Evolutionary conservation across 2,888 invertebrate genomes (phyloP).

Genomic region (Orchesellides sinensis): DNA sequence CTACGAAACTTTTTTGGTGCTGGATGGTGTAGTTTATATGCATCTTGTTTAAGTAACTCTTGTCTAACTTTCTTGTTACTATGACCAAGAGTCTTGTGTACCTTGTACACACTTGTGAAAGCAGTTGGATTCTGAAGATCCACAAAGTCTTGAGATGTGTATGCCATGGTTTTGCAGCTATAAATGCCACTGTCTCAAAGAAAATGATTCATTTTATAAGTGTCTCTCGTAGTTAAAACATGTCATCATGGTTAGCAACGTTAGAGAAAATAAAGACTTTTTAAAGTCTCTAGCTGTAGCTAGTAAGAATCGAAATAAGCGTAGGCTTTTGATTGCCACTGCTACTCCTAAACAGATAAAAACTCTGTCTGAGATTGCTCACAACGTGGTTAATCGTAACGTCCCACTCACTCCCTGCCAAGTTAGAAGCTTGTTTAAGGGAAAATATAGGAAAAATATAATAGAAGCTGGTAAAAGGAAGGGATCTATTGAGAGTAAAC

Average conservation of each 20-base stretch:
- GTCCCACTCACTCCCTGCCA: neutral
- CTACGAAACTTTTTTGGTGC: constrained; percentile 33
- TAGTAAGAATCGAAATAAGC: neutral
- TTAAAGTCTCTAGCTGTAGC: constrained; percentile 12
- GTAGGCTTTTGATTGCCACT: neutral
- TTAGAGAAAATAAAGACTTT: constrained; percentile 12
- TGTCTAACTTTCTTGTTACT: neutral
- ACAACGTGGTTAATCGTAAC: constrained; percentile 13
- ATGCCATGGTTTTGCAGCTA: constrained; percentile 13
- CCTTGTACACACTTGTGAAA: constrained; percentile 27
- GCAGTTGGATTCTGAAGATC: neutral
- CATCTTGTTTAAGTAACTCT: constrained; percentile 67
- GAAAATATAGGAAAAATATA: constrained; percentile 6
- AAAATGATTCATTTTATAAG: neutral
- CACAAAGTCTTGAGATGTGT: constrained; percentile 7
- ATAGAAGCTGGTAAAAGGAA: neutral
- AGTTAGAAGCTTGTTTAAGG: neutral
- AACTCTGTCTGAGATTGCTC: constrained; percentile 14
- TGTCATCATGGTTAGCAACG: constrained; percentile 7
- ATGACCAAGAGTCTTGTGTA: neutral
- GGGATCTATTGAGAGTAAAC: constrained; percentile 1
- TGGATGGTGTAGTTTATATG: constrained; percentile 73
- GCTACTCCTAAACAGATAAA: constrained; percentile 27
- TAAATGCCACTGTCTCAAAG: neutral
- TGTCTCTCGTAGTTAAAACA: neutral